Base-by-base conservation (phyloP, 2,888 invertebrate genomes). In the Gasteruption jaculator region DNA sequence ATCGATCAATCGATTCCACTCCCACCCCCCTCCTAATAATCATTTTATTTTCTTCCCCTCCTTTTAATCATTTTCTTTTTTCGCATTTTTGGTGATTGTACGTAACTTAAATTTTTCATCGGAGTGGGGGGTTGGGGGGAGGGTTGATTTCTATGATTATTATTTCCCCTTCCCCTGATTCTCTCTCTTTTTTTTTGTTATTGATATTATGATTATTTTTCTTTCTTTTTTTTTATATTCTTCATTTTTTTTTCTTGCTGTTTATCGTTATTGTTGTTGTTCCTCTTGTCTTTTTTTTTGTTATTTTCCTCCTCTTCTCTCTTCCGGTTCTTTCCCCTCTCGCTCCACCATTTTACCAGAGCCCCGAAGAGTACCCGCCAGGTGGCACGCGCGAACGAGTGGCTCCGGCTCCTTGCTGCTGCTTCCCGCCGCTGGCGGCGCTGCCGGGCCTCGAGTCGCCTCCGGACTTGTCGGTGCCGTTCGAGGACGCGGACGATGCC, bases 291-390 rank as follows among this genome's bases (percentile, higher is more conserved):
- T 36, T 34, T 33, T 45, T 44, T 29, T 42, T 38, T 26, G 22
- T 24, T 27, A n/a, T 26, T 32, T 32, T 18, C 16, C 25, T n/a
- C n/a, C n/a, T n/a, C n/a, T n/a, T n/a, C n/a, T n/a, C n/a, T n/a
- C n/a, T n/a, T n/a, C n/a, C n/a, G n/a, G n/a, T n/a, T n/a, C n/a
- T n/a, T n/a, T n/a, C n/a, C n/a, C n/a, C n/a, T n/a, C n/a, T n/a
- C n/a, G n/a, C n/a, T n/a, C n/a, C n/a, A 27, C 60, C 66, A 27
- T 40, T 66, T 77, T 81, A 83, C 83, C 83, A 83, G 52, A 83
- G 77, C 52, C 82, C 81, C 52, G 81, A 81, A 51, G 82, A 82
- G 67, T 73, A 81, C 35, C 83, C 83, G 57, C 83, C 83, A 37
- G 83, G 83, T 36, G 83, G 83, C 52, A 82, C 80, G 67, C 82